These are phyloP conservation scores for Lepidostoma basale DNA, from an alignment of 1,140 invertebrate species.

Conservation along the genomic window DNA sequence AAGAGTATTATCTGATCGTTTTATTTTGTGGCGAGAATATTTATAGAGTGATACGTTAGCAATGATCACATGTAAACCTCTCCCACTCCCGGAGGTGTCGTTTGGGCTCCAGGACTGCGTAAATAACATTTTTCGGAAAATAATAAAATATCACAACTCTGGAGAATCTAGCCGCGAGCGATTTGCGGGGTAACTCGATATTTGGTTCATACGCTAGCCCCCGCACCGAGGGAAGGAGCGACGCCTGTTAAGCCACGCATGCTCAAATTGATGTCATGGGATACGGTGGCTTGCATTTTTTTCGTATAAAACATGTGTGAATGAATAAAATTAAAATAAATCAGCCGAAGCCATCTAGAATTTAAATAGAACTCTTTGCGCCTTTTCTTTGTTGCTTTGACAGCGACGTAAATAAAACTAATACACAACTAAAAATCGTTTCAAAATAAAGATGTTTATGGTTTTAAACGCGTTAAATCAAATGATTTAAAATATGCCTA, in stretches of 20 bases:
- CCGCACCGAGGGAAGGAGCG: constrained; percentile 20
- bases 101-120: constrained; percentile 14
- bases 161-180: not conserved
- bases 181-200: constrained; percentile 11
- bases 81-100: constrained; percentile 37
- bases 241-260: constrained; percentile 8
- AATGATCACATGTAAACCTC: constrained; percentile 40
- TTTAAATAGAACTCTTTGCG: not conserved
- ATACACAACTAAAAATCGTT: no score
- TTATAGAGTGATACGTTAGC: constrained; percentile 45
- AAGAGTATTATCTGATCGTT: constrained; percentile 33
- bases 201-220: not conserved
- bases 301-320: constrained; percentile 6
- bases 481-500: no score
- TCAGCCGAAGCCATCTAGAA: not conserved
- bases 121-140: constrained; percentile 4
- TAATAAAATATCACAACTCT: not conserved
- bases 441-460: no score
- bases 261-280: constrained; percentile 16
- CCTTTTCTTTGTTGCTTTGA: not conserved
- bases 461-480: no score
- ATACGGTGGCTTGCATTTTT: constrained; percentile 15
- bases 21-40: constrained; percentile 38
- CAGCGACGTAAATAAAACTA: no score
- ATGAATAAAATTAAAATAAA: constrained; percentile 26